Evolutionary conservation across 2,113 vertebrate genomes (phyloP).

Genomic region (Sceloporus undulatus): DNA sequence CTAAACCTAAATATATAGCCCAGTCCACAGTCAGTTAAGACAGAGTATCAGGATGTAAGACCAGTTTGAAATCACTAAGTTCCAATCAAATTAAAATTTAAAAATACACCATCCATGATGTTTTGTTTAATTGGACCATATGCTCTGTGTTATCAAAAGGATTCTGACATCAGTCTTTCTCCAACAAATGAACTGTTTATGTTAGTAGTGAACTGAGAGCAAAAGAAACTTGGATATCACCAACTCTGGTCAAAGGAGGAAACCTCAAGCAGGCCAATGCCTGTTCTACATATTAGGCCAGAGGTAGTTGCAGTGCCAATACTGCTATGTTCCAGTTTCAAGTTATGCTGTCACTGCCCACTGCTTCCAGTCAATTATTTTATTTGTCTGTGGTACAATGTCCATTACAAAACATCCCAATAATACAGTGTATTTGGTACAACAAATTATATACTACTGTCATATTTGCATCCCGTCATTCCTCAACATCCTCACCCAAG

Average conservation of each 20-base stretch:
- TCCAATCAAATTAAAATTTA: not conserved
- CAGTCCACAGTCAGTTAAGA: not conserved
- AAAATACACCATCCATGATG: too few species aligned
- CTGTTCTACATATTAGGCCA: not conserved
- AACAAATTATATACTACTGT: too few species aligned
- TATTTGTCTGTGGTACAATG: too few species aligned
- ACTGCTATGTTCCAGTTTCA: not conserved
- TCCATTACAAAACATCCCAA: too few species aligned
- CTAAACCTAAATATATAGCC: not conserved
- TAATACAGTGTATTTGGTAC: too few species aligned
- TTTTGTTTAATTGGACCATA: not conserved
- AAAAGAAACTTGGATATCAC: not conserved
- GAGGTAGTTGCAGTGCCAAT: not conserved
- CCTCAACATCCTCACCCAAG: not conserved
- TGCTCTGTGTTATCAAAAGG: not conserved
- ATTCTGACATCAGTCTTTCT: not conserved
- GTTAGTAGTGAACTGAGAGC: not conserved
- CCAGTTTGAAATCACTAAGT: not conserved
- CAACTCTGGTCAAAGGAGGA: not conserved
- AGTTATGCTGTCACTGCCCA: not conserved
- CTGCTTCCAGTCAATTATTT: not conserved
- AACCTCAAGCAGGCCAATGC: not conserved
- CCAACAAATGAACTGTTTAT: not conserved
- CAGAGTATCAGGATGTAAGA: not conserved
- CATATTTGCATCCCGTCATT: not conserved